Conservation (phyloP, 2,888 invertebrate genomes). For the Plagodis pulveraria region DNA sequence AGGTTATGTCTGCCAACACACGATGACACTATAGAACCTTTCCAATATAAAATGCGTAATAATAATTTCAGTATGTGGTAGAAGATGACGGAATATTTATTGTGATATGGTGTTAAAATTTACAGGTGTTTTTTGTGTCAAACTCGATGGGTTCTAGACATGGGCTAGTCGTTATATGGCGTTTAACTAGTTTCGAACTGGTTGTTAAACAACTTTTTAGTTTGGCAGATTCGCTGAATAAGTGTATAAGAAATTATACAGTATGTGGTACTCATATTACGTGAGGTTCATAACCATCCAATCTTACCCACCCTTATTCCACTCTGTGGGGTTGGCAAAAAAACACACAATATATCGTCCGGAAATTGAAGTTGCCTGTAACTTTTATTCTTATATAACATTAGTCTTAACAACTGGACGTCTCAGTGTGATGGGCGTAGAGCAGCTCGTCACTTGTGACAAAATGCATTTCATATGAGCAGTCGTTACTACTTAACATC, state of each 20-base stretch:
- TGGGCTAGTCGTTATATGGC: constrained; percentile 21
- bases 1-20: not conserved
- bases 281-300: not conserved
- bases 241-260: not conserved
- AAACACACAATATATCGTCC: no score
- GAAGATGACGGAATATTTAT: not conserved
- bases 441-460: no score
- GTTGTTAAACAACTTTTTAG: constrained; percentile 14
- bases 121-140: not conserved
- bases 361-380: no score
- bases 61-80: not conserved
- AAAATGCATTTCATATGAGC: no score
- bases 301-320: no score
- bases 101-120: not conserved
- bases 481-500: no score
- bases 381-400: no score
- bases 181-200: constrained; percentile 13
- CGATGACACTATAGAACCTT: not conserved
- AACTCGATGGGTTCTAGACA: constrained; percentile 19
- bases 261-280: not conserved
- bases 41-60: not conserved
- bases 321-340: no score
- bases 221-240: constrained; percentile 5
- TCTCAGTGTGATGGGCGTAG: no score
- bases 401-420: no score